Conservation (phyloP, 2,113 vertebrate genomes). For the Zapus hudsonius region DNA sequence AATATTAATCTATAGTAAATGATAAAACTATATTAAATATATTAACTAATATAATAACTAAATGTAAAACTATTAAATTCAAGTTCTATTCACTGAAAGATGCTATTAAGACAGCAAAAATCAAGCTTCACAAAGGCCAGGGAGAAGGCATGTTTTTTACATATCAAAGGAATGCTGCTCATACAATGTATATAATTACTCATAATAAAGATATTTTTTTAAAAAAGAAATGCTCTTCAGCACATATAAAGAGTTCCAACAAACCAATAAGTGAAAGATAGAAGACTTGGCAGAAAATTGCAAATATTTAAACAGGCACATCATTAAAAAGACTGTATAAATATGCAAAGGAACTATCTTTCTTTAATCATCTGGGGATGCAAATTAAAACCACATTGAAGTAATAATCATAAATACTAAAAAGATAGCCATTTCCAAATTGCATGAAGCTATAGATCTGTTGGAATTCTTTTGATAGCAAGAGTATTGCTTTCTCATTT, state of each 20-base stretch:
- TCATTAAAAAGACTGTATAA: not conserved
- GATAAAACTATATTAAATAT: no score
- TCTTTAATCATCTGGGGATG: not conserved
- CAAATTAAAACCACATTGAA: not conserved
- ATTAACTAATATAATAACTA: no score
- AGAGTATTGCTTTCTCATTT: not conserved
- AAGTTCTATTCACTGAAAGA: conserved; percentile 18
- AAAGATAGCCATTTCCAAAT: not conserved
- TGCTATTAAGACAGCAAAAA: not conserved
- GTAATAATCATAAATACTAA: not conserved
- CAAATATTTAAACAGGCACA: not conserved
- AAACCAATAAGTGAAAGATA: not conserved
- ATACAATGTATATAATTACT: no score
- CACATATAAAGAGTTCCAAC: not conserved
- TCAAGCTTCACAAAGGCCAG: not conserved
- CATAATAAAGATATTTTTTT: no score
- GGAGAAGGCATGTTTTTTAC: not conserved
- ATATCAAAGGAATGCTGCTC: not conserved
- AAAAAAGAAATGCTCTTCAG: not conserved
- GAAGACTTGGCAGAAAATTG: not conserved
- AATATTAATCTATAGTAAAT: conserved; percentile 30
- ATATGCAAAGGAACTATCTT: not conserved
- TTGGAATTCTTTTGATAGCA: not conserved
- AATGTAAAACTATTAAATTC: no score
- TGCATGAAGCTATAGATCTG: not conserved